These are phyloP conservation scores for Nycticebus coucang DNA, from an alignment of 2,113 vertebrate species.

Conservation along the genomic window DNA sequence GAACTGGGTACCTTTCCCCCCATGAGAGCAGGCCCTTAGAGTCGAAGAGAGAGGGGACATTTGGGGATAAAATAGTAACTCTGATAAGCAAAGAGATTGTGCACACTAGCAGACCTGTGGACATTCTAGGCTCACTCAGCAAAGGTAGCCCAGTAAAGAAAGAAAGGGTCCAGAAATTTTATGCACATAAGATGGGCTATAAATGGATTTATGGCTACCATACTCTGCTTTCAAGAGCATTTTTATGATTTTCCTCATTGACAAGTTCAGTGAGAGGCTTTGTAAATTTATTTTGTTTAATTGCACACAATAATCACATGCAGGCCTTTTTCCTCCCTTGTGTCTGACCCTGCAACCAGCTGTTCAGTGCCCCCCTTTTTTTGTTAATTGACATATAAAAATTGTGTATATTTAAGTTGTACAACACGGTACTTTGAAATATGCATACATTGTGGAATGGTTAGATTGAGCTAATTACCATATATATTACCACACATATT, in stretches of 20 bases:
- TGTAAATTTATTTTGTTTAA: constrained; percentile 23
- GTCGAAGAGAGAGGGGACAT: background rate
- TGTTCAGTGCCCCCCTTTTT: background rate
- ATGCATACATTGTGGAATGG: background rate
- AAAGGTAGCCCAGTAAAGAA: background rate
- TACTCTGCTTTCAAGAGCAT: background rate
- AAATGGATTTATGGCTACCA: background rate
- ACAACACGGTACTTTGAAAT: background rate
- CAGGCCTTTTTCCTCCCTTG: background rate
- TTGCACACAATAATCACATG: background rate
- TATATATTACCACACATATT: background rate
- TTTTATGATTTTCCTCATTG: background rate
- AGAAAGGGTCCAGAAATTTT: background rate
- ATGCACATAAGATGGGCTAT: background rate
- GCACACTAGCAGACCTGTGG: background rate
- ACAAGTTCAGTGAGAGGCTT: background rate
- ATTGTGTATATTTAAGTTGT: background rate
- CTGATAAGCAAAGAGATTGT: background rate
- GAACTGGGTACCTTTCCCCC: background rate
- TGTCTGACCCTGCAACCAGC: background rate
- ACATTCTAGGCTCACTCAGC: background rate
- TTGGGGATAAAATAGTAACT: background rate
- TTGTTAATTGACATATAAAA: background rate
- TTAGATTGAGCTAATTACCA: background rate
- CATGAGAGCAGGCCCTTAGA: background rate